Percentiles rank a stretch among this genome's conserved stretches.
Conservation (phyloP, 1,140 invertebrate species). For the Onthophagus taurus region DNA sequence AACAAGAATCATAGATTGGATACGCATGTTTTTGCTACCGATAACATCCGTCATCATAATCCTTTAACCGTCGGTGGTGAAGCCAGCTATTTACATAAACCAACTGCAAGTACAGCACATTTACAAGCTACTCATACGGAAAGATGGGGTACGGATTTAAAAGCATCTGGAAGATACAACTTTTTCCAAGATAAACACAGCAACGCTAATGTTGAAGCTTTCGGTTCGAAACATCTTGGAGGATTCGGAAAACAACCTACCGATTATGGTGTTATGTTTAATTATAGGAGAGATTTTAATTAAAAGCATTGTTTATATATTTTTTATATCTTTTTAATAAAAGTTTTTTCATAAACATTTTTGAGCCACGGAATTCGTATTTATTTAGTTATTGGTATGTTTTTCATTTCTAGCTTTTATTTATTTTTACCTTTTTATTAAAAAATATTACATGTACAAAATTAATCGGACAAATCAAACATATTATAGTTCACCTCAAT, state of each 20-base stretch:
- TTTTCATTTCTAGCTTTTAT: too few species aligned
- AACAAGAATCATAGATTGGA: background rate
- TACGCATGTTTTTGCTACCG: background rate
- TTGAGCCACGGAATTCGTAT: too few species aligned
- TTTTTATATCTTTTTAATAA: too few species aligned
- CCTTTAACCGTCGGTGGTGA: background rate
- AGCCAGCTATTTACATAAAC: background rate
- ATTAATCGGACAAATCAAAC: too few species aligned
- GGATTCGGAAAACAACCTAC: background rate
- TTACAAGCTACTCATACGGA: background rate
- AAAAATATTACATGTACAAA: too few species aligned
- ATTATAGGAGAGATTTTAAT: too few species aligned
- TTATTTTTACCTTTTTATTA: too few species aligned
- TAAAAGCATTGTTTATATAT: too few species aligned
- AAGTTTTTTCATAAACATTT: too few species aligned
- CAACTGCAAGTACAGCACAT: background rate
- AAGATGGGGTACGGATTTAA: background rate
- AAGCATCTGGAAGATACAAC: slow-evolving; percentile 3
- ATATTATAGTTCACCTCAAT: too few species aligned
- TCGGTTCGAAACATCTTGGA: background rate
- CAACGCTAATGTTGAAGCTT: slow-evolving; percentile 2
- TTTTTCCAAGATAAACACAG: background rate
- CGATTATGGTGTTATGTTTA: slow-evolving; percentile 4
- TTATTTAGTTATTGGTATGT: too few species aligned
- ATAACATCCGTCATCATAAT: background rate